These are phyloP conservation scores for Amiota minor DNA, from an alignment of 2,888 invertebrate genomes.

Conservation along the genomic window DNA sequence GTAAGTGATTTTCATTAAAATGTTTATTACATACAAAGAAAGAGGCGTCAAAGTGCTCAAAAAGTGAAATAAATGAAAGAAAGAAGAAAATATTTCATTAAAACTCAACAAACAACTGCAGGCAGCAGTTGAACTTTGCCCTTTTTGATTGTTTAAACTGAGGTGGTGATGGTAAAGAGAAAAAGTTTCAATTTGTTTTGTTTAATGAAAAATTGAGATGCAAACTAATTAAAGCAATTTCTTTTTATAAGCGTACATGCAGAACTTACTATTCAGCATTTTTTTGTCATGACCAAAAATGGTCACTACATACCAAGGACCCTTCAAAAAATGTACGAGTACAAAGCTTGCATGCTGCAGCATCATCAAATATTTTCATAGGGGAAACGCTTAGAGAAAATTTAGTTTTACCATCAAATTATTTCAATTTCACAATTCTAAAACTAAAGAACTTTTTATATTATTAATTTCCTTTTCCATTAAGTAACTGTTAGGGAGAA, in stretches of 20 bases:
- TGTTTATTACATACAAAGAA: neutral
- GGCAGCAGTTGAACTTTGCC: constrained; percentile 1
- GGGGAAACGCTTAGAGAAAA: too few species aligned
- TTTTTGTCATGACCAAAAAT: neutral
- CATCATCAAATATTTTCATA: neutral
- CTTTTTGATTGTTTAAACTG: neutral
- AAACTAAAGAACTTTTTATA: too few species aligned
- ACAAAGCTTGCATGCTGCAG: constrained; percentile 7
- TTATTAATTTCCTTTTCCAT: too few species aligned
- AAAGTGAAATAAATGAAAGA: neutral
- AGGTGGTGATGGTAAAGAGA: neutral
- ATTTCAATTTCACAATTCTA: too few species aligned
- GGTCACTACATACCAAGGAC: neutral
- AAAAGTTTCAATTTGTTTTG: too few species aligned
- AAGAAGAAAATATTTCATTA: constrained; percentile 1
- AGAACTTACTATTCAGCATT: constrained; percentile 6
- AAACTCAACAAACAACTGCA: neutral
- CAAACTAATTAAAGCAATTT: constrained; percentile 21
- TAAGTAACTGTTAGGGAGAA: neutral
- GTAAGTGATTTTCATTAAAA: constrained; percentile 18
- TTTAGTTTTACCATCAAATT: too few species aligned
- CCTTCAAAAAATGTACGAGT: too few species aligned
- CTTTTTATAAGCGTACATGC: constrained; percentile 6
- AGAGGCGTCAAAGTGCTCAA: too few species aligned
- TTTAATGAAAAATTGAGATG: neutral